Evolutionary conservation across 2,888 invertebrate genomes (phyloP).

Genomic region (Tetropium fuscum): DNA sequence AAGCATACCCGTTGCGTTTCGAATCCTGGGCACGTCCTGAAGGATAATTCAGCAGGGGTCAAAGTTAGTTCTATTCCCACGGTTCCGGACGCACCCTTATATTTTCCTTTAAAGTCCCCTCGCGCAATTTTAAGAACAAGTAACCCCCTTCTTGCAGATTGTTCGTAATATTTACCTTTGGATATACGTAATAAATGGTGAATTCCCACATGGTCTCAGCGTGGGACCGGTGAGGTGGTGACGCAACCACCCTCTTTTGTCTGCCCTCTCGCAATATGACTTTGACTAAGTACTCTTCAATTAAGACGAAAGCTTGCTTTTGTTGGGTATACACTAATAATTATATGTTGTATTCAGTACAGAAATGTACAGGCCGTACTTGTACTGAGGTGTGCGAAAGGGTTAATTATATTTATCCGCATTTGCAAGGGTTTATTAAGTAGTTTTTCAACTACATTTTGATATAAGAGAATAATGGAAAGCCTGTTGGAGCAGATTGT

Average conservation of each 20-base stretch:
- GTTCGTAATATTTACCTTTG: constrained; percentile 48
- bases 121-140: constrained; percentile 46
- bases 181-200: constrained; percentile 43
- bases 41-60: constrained; percentile 30
- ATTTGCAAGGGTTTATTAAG: constrained; percentile 12
- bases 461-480: background rate
- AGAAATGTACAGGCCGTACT: background rate
- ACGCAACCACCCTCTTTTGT: constrained; percentile 42
- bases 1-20: constrained; percentile 20
- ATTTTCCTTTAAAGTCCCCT: constrained; percentile 37
- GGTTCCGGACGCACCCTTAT: constrained; percentile 28
- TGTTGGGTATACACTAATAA: constrained; percentile 22
- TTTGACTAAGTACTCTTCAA: constrained; percentile 47
- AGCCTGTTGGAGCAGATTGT: no score
- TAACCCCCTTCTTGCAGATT: constrained; percentile 47
- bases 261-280: constrained; percentile 38
- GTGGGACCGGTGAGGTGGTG: constrained; percentile 53
- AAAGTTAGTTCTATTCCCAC: constrained; percentile 25
- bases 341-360: constrained; percentile 15
- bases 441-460: constrained; percentile 3
- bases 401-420: constrained; percentile 20
- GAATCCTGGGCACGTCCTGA: constrained; percentile 21
- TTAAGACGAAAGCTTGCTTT: constrained; percentile 34
- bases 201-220: constrained; percentile 51
- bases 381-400: constrained; percentile 10